Evolutionary conservation across 2,888 invertebrate species (phyloP).

Genomic region (Tiliacea aurago): DNA sequence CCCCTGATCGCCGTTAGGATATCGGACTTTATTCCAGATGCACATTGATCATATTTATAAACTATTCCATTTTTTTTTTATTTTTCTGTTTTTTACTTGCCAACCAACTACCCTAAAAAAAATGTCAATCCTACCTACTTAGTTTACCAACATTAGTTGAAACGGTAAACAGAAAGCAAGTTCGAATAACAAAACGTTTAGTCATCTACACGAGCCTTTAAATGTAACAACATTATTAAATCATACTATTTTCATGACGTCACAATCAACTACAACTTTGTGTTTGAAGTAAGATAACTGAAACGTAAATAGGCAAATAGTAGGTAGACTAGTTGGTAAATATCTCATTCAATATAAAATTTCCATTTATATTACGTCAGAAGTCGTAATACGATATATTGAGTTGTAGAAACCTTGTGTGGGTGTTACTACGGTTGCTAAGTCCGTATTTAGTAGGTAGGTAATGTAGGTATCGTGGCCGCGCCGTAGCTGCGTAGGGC

Average conservation of each 20-base stretch:
- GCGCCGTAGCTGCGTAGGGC: slow-evolving; percentile 34
- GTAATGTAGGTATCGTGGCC: background rate
- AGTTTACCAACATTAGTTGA: too few relatives aligned
- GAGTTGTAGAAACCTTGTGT: slow-evolving; percentile 34
- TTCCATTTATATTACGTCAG: slow-evolving; percentile 32
- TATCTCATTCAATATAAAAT: slow-evolving; percentile 45
- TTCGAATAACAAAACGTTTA: slow-evolving; percentile 15
- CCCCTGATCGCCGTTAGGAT: too few relatives aligned
- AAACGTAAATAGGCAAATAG: slow-evolving; percentile 37
- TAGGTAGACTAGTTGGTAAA: slow-evolving; percentile 14
- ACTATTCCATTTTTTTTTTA: too few relatives aligned
- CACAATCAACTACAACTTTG: slow-evolving; percentile 35
- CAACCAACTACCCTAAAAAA: too few relatives aligned
- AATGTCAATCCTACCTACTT: too few relatives aligned
- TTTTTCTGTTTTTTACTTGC: too few relatives aligned
- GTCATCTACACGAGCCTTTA: slow-evolving; percentile 27
- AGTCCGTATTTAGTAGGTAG: background rate
- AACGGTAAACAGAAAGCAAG: too few relatives aligned
- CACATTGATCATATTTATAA: too few relatives aligned
- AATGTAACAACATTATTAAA: slow-evolving; percentile 16
- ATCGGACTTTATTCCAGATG: too few relatives aligned
- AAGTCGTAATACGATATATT: slow-evolving; percentile 38
- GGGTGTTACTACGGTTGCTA: slow-evolving; percentile 27
- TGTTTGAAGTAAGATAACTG: slow-evolving; percentile 41
- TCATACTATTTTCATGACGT: slow-evolving; percentile 32